Conservation (phyloP, 2,797 vertebrate species). For the Helostoma temminkii region DNA sequence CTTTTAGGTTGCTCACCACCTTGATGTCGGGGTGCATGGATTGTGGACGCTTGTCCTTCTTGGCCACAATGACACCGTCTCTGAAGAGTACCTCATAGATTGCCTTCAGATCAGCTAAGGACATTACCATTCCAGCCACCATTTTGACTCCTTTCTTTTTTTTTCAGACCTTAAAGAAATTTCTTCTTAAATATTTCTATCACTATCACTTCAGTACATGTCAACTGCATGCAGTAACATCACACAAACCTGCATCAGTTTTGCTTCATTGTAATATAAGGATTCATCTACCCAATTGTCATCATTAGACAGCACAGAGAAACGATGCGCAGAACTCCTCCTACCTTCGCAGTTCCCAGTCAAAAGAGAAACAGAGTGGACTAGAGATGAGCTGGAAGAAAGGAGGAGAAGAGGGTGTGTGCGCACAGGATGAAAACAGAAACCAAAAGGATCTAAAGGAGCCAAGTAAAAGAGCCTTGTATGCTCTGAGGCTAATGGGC, state of each 20-base stretch:
- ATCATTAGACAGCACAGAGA: conserved; percentile 47
- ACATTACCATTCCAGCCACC: conserved; percentile 93
- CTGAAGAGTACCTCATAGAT: conserved; percentile 91
- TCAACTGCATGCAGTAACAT: conserved; percentile 4
- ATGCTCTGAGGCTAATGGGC: conserved; percentile 10
- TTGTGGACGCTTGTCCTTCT: conserved; percentile 87
- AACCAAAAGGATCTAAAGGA: conserved; percentile 42
- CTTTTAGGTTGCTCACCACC: conserved; percentile 86
- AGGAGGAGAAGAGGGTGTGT: conserved; percentile 58
- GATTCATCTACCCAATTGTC: conserved; percentile 21
- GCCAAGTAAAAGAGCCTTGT: conserved; percentile 13
- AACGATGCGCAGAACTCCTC: conserved; percentile 55
- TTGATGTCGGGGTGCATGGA: conserved; percentile 87
- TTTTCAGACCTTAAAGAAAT: conserved; percentile 5
- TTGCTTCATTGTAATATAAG: conserved; percentile 26
- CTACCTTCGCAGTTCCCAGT: conserved; percentile 55
- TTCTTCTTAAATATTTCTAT: conserved; percentile 5
- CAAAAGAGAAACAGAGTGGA: conserved; percentile 52
- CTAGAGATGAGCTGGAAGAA: conserved; percentile 29
- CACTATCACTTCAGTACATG: background rate
- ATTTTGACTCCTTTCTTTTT: conserved; percentile 74
- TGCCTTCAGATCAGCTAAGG: conserved; percentile 84
- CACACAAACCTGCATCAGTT: conserved; percentile 5
- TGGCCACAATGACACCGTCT: conserved; percentile 90
- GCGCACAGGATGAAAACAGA: conserved; percentile 46